Base-by-base conservation (phyloP, 1,140 invertebrate species). In the Cepaea nemoralis region DNA sequence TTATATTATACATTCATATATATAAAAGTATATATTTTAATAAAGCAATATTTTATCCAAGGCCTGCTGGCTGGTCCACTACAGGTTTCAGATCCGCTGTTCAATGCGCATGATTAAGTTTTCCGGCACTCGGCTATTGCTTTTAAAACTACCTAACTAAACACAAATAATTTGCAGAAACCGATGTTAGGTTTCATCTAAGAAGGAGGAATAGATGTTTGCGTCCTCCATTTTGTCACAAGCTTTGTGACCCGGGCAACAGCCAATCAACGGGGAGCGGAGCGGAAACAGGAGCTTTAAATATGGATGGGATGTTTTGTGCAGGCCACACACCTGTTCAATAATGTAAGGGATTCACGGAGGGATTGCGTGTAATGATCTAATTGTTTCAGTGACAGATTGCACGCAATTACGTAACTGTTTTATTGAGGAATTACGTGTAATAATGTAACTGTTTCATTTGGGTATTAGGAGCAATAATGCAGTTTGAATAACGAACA, bases 191-290 rank as follows among this genome's bases (percentile, higher is more conserved):
- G 40, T 39, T 12, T 42, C 22, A 1, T 12, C 2, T 16, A 6
- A 14, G 3, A 73, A 37, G 42, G 71, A 74, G 42, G 42, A 74
- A 19, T 45, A 35, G 67, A 45, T 69, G 66, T 71, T 71, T 45
- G 40, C 19, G 67, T 80, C 66, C 77, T 71, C 77, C 77, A 80
- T 80, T 35, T 80, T 81, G 80, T 75, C 71, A 71, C 80, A 40
- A 75, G 37, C 42, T 2, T 35, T 42, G 75, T 77, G 50, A 42
- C 75, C 50, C 35, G 39, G 75, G 75, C 35, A 77, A 77, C 50
- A 77, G 71, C 71, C 71, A 77, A 63, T 39, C 22, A 24, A 71
- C 1, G 5, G 3, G 37, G 69, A 1, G 69, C 37, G 69, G 6
- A 6, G 19, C 14, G 69, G 5, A 39, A 40, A 2, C 14, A 37